Evolutionary conservation across 2,797 vertebrate species (phyloP), one percentile per base, ranked within the genome.

Genomic region (Gastrophryne carolinensis): DNA sequence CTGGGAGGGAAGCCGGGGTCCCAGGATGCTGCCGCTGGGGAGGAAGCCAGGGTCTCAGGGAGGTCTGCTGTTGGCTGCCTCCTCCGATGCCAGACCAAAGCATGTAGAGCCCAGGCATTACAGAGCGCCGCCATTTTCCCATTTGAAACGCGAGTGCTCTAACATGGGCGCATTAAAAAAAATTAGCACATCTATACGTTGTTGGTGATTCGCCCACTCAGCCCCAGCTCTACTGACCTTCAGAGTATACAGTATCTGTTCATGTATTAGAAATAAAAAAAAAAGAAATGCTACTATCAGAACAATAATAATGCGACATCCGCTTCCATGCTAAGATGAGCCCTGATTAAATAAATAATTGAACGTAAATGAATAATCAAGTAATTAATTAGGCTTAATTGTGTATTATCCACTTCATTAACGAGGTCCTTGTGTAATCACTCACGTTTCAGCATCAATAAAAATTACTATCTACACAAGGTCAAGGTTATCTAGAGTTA

Each of bases 351-450:
- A 81, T 68, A 79, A 80, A 79, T 62, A 65, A 79, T 74, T 64
- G 0, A 74, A 76, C 65, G 72, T 82, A 78, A 60, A 49, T 50
- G 72, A 76, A 73, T 78, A 76, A 49, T 65, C 89, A 90, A 87
- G 87, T 84, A 75, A 90, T 90, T 93, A 94, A 92, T 92, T 91
- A 88, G 80, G 86, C 84, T 83, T 92, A 92, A 91, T 92, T 85
- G 85, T 83, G 88, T 87, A 84, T 85, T 83, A 88, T 87, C 86
- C 84, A 84, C 85, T 86, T 87, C 83, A 85, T 85, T 93, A 92
- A 92, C 89, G 85, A 90, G 82, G 81, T 37, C 79, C 57, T 80
- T 82, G 81, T 89, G 86, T 84, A 84, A 84, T 82, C 81, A 87
- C 86, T 80, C 82, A 73, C 73, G 75, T 61, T 41, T 67, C 57